Percentiles rank a stretch among this genome's conserved stretches.
These are phyloP conservation scores for Tetrax tetrax DNA, from an alignment of 2,113 vertebrate genomes.

Conservation along the genomic window DNA sequence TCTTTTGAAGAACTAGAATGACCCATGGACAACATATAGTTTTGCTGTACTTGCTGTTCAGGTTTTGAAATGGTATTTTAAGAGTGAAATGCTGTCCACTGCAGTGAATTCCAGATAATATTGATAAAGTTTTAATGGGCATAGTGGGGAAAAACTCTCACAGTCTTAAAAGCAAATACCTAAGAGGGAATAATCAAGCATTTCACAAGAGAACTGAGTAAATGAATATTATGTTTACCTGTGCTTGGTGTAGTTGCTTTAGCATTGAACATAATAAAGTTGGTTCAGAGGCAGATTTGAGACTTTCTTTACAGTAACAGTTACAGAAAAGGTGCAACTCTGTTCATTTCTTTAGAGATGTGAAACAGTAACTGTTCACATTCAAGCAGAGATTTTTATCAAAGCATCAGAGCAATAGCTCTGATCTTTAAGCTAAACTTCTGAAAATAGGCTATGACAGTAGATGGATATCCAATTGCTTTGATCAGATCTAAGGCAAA, in stretches of 20 bases:
- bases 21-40: neutral
- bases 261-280: neutral
- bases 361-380: neutral
- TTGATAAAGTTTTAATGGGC: neutral
- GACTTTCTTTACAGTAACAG: rapidly evolving
- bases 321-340: neutral
- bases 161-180: neutral
- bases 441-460: neutral
- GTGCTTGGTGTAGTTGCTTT: neutral
- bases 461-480: neutral
- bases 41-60: neutral
- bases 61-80: neutral
- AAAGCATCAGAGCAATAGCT: neutral
- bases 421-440: neutral
- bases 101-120: neutral
- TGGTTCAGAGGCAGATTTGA: neutral
- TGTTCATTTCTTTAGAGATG: neutral
- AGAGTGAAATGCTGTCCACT: neutral
- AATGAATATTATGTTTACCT: rapidly evolving
- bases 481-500: neutral
- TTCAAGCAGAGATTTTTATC: neutral
- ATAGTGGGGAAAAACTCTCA: neutral
- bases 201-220: neutral
- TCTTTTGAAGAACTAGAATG: neutral
- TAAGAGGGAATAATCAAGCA: neutral